A percentile compares a stretch with the other conserved stretches of the same genome.
These are phyloP conservation scores for Myiothlypis chrysogaster DNA, from an alignment of 2,797 vertebrate genomes.

Conservation along the genomic window DNA sequence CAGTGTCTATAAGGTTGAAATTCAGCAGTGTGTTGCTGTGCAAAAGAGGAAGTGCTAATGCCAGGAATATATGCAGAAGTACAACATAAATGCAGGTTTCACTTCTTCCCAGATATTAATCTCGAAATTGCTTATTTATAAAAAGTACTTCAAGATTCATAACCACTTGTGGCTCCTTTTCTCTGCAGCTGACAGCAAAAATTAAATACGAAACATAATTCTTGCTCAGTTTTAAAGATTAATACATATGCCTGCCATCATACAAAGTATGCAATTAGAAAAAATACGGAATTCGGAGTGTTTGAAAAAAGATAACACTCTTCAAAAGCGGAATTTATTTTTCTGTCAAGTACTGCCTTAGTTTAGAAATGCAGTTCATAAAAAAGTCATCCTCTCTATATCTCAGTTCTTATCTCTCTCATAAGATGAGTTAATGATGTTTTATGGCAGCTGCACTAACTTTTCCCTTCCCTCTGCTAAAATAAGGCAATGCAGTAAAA, in stretches of 20 bases:
- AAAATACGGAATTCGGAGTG: not conserved
- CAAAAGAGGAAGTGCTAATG: not conserved
- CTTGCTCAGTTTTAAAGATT: not conserved
- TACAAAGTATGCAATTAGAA: not conserved
- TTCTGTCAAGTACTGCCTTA: not conserved
- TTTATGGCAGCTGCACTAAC: not conserved
- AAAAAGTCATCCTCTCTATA: not conserved
- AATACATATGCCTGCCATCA: not conserved
- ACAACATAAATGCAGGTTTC: not conserved
- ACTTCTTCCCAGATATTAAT: not conserved
- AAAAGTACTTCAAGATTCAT: not conserved
- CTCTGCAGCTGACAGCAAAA: not conserved
- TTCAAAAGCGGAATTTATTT: not conserved
- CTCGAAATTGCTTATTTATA: conserved; percentile 13
- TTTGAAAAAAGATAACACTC: not conserved
- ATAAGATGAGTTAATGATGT: not conserved
- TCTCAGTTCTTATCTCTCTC: not conserved
- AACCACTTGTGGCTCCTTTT: not conserved
- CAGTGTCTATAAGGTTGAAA: not conserved
- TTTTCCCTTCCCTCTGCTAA: not conserved
- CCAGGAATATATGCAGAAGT: not conserved
- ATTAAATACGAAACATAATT: not conserved
- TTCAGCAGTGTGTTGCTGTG: not conserved
- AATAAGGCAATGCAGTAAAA: not conserved
- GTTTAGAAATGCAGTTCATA: conserved; percentile 3